These are phyloP conservation scores for Coecobrya sp. DNA, from an alignment of 2,888 invertebrate genomes.

Conservation along the genomic window DNA sequence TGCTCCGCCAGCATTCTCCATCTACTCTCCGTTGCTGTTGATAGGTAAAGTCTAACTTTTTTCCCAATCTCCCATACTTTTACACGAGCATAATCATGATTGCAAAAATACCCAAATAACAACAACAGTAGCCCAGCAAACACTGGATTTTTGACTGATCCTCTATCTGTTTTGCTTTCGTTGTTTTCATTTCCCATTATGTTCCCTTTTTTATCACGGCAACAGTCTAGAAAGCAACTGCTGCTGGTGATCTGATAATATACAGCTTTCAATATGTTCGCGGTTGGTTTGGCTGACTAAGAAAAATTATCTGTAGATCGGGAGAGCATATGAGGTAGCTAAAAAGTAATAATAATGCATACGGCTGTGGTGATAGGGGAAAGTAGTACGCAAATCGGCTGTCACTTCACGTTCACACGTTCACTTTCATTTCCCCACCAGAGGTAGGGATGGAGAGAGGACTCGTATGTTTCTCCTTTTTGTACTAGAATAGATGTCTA, in stretches of 20 bases:
- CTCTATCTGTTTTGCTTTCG: background rate
- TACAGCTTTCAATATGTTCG: constrained; percentile 59
- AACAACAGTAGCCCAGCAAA: background rate
- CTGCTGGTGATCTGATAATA: constrained; percentile 49
- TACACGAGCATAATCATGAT: background rate
- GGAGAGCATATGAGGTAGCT: too few relatives aligned
- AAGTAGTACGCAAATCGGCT: constrained; percentile 72
- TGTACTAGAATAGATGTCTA: background rate
- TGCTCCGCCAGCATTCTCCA: constrained; percentile 95
- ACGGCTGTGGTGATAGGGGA: background rate
- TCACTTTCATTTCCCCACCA: constrained; percentile 66
- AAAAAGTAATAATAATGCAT: too few relatives aligned
- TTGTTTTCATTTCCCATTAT: background rate
- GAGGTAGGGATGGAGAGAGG: constrained; percentile 26
- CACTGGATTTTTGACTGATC: background rate
- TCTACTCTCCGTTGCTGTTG: constrained; percentile 94
- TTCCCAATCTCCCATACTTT: constrained; percentile 35
- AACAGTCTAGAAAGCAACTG: background rate
- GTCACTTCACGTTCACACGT: constrained; percentile 74
- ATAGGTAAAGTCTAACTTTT: constrained; percentile 90
- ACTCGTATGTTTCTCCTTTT: constrained; percentile 30
- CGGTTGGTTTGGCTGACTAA: constrained; percentile 63
- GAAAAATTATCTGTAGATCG: constrained; percentile 64
- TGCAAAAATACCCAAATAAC: constrained; percentile 29
- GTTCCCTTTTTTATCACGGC: background rate